Evolutionary conservation across 1,140 invertebrate genomes (phyloP), one percentile per base, ranked within the genome.

Genomic region (Hyphantria cunea): DNA sequence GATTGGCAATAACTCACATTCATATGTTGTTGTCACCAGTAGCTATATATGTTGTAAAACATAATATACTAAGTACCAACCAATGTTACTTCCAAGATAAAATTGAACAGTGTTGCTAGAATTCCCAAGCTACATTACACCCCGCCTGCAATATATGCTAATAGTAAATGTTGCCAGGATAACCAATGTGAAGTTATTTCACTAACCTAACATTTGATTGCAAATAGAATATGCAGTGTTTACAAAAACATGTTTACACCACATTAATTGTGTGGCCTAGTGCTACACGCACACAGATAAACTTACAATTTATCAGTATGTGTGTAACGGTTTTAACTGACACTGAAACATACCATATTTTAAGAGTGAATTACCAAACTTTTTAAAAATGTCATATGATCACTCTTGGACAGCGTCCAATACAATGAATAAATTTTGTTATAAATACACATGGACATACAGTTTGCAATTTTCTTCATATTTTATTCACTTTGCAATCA

Each of bases 401-500:
- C 1, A 25, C 5, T 25, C n/a, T 39, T 39, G 12, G 11, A 44
- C 12, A 13, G 2, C 41, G 3, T 44, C 41, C 41, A 12, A 12
- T 44, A 13, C 41, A 12, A 12, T 44, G 41, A 39, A 10, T 39
- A 25, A 39, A 39, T 7, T 0, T 39, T 39, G 37, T 39, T 39
- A 39, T 39, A 10, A 39, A 39, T 39, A 39, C n/a, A 39, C 7
- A 2, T 39, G 9, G 7, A 39, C 8, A n/a, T 7, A 12, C 41
- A 12, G 3, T 44, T 44, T 13, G 12, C 9, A 8, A 10, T 10
- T 8, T 37, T 7, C 11, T 44, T n/a, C 11, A 12, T 7, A 47
- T 13, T 49, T 48, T 33, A 58, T 58, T 58, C 55, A 44, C 48
- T 33, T 58, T 49, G 7, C 17, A 58, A 10, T 8, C 55, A 49